phyloP scores from a whole-genome alignment of 2,113 vertebrate genomes.

The Micromys minutus region DNA sequence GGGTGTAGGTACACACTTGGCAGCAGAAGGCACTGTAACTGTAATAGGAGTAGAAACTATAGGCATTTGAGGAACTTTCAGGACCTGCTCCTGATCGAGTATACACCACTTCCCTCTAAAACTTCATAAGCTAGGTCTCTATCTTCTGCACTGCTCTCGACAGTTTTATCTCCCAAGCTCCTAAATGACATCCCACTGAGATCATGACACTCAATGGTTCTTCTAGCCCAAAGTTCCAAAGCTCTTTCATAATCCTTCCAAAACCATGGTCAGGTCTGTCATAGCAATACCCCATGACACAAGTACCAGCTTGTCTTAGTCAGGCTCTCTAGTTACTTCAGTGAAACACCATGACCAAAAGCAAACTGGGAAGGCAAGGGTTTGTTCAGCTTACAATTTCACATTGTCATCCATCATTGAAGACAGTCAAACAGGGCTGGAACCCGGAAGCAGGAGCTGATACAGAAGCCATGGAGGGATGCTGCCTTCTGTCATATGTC shows the following conservation, averaged over 20 bases:
- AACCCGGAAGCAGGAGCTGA: background rate
- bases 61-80: background rate
- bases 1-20: background rate
- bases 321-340: background rate
- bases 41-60: background rate
- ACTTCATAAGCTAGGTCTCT: background rate
- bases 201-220: background rate
- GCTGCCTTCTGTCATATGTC: no score
- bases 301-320: background rate
- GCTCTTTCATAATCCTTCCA: no score
- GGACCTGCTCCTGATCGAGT: background rate
- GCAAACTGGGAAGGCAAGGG: background rate
- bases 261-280: background rate
- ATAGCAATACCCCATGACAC: background rate
- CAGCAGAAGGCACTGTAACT: background rate
- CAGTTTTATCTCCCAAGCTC: background rate
- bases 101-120: background rate
- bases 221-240: background rate
- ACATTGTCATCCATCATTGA: background rate
- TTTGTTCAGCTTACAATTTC: background rate
- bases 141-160: background rate
- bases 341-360: background rate
- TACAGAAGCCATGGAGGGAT: background rate
- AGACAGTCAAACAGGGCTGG: background rate
- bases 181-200: background rate